Base-by-base conservation (phyloP, 35 echinoderm and acorn worm genomes). In the Ptychodera flava region DNA sequence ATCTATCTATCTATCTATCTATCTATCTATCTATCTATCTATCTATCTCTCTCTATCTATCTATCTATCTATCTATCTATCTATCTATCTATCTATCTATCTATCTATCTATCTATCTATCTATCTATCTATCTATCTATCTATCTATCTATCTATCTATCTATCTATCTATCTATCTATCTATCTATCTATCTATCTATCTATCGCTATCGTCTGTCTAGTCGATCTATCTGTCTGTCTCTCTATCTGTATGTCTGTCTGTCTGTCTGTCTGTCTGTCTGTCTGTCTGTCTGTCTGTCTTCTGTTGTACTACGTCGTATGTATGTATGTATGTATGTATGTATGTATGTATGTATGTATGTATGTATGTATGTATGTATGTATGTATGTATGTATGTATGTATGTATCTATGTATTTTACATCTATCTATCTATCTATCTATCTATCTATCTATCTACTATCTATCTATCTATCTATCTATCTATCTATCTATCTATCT, bases 261-360 rank as follows among this genome's bases (percentile, higher is more conserved):
- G 6, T 6, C 6, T 64, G 45, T 12, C 45, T 12, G 6, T 22
- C 45, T 12, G 22, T 64, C 45, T 12, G 6, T 22, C 45, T 64
- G n/a, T 22, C 45, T 64, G 45, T 64, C 6, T 6, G 22, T 6
- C 22, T 64, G 45, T 12, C 45, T 12, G 45, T 22, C 6, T 64
- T 64, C 6, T 64, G 45, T 64, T 64, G 22, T 64, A 22, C 22
- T 6, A 64, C 45, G 6, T 64, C 45, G 45, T 64, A 64, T 64
- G 45, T 64, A 64, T 64, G 45, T 64, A 64, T 64, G 45, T 64
- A 64, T 64, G 45, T 64, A 64, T 64, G 45, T 64, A 64, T 64
- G 45, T 64, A 64, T 64, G 45, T 64, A 64, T 64, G 45, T 64
- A 64, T 64, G 45, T 64, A 64, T 64, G 45, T 64, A 64, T 64